phyloP scores from a whole-genome alignment of 2,797 vertebrate genomes.

The Glyptemys insculpta region DNA sequence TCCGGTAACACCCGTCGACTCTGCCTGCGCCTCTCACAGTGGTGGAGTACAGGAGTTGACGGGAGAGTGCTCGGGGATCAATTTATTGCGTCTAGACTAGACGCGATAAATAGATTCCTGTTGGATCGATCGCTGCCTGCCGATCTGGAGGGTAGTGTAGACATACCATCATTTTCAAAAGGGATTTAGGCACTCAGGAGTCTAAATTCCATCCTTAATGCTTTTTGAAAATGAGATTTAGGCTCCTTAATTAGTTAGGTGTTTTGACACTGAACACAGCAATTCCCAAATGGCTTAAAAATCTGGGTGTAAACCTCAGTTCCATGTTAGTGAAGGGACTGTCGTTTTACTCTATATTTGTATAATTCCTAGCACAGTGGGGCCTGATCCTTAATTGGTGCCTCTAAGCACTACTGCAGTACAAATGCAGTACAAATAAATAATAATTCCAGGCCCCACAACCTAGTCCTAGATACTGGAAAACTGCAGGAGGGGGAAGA shows the following conservation, averaged over 20 bases:
- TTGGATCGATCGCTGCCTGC: too few relatives aligned
- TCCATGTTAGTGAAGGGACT: too few relatives aligned
- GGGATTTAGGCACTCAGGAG: background rate
- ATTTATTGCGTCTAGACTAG: too few relatives aligned
- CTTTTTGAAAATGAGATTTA: background rate
- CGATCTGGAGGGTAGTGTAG: too few relatives aligned
- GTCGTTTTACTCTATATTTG: background rate
- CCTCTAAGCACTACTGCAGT: background rate
- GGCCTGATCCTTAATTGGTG: background rate
- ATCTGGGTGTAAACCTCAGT: background rate
- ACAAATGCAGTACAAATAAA: background rate
- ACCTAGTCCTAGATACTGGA: background rate
- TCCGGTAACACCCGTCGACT: too few relatives aligned
- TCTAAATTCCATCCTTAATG: background rate
- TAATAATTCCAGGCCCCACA: background rate
- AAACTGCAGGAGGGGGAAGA: background rate
- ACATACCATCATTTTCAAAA: background rate
- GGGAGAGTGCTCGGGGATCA: too few relatives aligned
- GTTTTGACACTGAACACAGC: background rate
- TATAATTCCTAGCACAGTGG: background rate
- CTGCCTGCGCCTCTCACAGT: too few relatives aligned
- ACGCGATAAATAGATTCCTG: too few relatives aligned
- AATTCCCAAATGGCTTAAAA: too few relatives aligned
- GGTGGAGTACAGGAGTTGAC: too few relatives aligned
- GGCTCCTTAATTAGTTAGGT: too few relatives aligned